These are phyloP conservation scores for Drosophila anceps DNA, from an alignment of 2,888 invertebrate genomes.

Conservation along the genomic window DNA sequence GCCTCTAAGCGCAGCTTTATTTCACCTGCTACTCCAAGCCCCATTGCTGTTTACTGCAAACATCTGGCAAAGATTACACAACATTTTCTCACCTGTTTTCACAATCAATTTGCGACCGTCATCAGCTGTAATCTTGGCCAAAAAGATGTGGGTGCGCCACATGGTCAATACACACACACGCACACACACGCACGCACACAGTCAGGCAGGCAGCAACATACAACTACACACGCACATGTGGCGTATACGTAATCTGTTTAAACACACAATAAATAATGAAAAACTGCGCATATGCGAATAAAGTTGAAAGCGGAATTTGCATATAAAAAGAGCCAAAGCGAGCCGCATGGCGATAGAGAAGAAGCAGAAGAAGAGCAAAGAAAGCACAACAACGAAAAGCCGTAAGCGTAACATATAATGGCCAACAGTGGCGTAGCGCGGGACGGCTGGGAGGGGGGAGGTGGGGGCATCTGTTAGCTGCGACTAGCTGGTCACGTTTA, in stretches of 20 bases:
- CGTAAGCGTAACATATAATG: conserved; percentile 59
- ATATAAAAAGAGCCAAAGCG: conserved; percentile 50
- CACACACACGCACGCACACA: neutral
- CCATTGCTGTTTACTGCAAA: neutral
- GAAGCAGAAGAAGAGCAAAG: neutral
- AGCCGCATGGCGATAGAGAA: neutral
- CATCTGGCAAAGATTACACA: conserved; percentile 35
- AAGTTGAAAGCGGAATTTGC: conserved; percentile 66
- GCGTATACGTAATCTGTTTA: conserved; percentile 77
- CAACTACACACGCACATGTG: conserved; percentile 24
- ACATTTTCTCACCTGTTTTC: conserved; percentile 47
- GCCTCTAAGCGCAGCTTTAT: neutral
- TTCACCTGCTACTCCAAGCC: neutral
- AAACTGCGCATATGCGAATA: conserved; percentile 67
- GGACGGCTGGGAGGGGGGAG: neutral
- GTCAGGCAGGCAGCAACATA: neutral
- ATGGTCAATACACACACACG: conserved; percentile 23
- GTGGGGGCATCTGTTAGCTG: neutral
- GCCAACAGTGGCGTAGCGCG: conserved; percentile 13
- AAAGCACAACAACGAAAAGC: conserved; percentile 39
- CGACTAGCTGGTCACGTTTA: conserved; percentile 50
- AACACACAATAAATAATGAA: conserved; percentile 78
- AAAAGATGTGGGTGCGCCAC: conserved; percentile 42
- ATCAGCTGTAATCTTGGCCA: conserved; percentile 55
- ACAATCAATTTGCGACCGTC: conserved; percentile 56